A percentile compares a stretch with the other conserved stretches of the same genome.
phyloP scores from a whole-genome alignment of 2,888 invertebrate genomes.

The Meiosimyza decipiens region DNA sequence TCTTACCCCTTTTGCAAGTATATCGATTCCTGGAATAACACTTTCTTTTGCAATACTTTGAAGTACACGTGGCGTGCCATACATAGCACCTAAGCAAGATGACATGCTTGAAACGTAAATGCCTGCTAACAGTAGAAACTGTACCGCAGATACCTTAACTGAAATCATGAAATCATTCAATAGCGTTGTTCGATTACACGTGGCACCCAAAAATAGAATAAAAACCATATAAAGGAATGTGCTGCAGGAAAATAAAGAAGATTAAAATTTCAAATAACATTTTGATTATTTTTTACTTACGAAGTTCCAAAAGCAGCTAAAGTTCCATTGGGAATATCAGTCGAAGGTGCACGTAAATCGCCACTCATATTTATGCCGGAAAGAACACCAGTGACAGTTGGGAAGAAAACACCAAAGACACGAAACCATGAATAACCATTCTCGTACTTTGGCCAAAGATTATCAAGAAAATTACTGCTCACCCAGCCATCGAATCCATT shows the following conservation, averaged over 20 bases:
- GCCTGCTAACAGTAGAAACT: slow-evolving; percentile 87
- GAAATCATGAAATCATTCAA: slow-evolving; percentile 89
- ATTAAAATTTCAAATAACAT: not conserved
- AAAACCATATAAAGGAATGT: slow-evolving; percentile 91
- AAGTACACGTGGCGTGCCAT: slow-evolving; percentile 93
- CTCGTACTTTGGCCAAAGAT: slow-evolving; percentile 83
- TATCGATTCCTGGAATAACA: slow-evolving; percentile 89
- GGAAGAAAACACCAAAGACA: slow-evolving; percentile 97
- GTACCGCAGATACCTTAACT: slow-evolving; percentile 86
- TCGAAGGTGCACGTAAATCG: slow-evolving; percentile 89
- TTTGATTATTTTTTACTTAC: slow-evolving; percentile 67
- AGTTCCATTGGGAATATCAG: slow-evolving; percentile 94
- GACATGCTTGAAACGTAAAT: slow-evolving; percentile 97
- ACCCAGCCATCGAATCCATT: slow-evolving; percentile 90
- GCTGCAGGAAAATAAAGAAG: slow-evolving; percentile 68
- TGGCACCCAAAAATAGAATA: slow-evolving; percentile 88
- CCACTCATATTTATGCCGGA: slow-evolving; percentile 99
- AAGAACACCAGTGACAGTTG: slow-evolving; percentile 95
- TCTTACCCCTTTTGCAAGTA: slow-evolving; percentile 89
- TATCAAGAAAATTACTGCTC: slow-evolving; percentile 80
- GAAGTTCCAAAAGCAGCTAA: slow-evolving; percentile 91
- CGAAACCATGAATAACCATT: slow-evolving; percentile 92
- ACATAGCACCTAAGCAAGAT: slow-evolving; percentile 94
- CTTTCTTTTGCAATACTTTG: slow-evolving; percentile 96
- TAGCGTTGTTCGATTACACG: slow-evolving; percentile 80